Evolutionary conservation across 2,113 vertebrate genomes (phyloP).

Genomic region (Istiophorus platypterus): DNA sequence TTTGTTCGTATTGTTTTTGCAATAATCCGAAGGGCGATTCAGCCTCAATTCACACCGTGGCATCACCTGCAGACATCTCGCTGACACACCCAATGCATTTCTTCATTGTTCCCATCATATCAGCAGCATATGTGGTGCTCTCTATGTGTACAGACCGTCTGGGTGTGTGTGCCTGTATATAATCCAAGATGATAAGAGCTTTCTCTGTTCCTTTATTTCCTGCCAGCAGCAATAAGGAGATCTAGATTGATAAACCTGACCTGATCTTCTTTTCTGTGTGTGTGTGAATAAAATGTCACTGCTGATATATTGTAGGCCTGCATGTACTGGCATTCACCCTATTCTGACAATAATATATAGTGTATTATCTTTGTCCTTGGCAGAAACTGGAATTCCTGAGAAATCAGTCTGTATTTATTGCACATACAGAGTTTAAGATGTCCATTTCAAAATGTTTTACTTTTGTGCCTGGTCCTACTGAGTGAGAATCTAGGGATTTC

Average conservation of each 20-base stretch:
- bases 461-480: too few relatives aligned
- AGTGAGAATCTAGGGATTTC: too few relatives aligned
- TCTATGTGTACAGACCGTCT: slow-evolving; percentile 28
- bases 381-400: background rate
- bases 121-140: slow-evolving; percentile 23
- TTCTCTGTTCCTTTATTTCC: slow-evolving; percentile 59
- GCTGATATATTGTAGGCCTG: slow-evolving; percentile 9
- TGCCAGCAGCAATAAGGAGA: slow-evolving; percentile 43
- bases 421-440: background rate
- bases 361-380: background rate
- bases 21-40: background rate
- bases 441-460: too few relatives aligned
- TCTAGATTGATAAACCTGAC: slow-evolving; percentile 4
- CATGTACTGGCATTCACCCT: background rate
- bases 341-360: background rate
- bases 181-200: slow-evolving; percentile 29
- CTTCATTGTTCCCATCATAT: slow-evolving; percentile 21
- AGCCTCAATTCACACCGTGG: background rate
- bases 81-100: slow-evolving; percentile 19
- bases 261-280: slow-evolving; percentile 16
- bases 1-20: background rate
- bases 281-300: slow-evolving; percentile 5
- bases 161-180: background rate
- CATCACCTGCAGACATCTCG: background rate
- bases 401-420: background rate